Evolutionary conservation across 2,797 vertebrate genomes (phyloP), one percentile per base, ranked within the genome.

Genomic region (Loriculus beryllinus): DNA sequence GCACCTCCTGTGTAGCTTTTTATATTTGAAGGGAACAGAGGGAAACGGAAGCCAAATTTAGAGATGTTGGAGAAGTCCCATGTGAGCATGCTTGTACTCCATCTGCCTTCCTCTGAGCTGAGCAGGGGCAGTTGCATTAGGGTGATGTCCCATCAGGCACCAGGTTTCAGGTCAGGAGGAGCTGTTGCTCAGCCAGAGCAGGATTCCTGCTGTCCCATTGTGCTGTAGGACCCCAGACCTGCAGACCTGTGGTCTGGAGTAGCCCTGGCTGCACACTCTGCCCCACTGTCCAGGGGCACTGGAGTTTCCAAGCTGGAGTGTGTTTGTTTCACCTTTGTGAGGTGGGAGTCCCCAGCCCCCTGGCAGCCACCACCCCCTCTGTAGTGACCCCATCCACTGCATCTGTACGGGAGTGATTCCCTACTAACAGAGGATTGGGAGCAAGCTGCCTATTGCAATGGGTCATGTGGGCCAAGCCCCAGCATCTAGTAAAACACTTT

Each of bases 241-340:
- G 21, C 18, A 14, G 26, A 28, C 4, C 31, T 16, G 47, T 40
- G 40, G 14, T 26, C 45, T 67, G 60, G 54, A 39, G 9, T 6
- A 35, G 15, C 18, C 62, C 37, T 1, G 0, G 65, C 70, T 84
- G 74, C 45, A 31, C 1, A 1, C n/a, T 67, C 26, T 71, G 52
- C 22, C 21, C 18, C 19, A 2, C 51, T 72, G 33, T 18, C 33
- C 49, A 17, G 37, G n/a, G 19, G 7, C 48, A 33, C 11, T 0
- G 0, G 7, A 6, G 3, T 37, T 78, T 86, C 45, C 3, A 1
- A 78, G 31, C 8, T 1, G 0, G 42, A 88, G 39, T 0, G 0
- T 33, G 57, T 29, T 63, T 86, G 75, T 49, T 89, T 87, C 92
- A 75, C 90, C 71, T 95, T 88, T 4, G 2, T 85, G 95, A 93